Evolutionary conservation across 1,140 invertebrate species (phyloP), one percentile per base, ranked within the genome.

Genomic region (Colletes latitarsis): DNA sequence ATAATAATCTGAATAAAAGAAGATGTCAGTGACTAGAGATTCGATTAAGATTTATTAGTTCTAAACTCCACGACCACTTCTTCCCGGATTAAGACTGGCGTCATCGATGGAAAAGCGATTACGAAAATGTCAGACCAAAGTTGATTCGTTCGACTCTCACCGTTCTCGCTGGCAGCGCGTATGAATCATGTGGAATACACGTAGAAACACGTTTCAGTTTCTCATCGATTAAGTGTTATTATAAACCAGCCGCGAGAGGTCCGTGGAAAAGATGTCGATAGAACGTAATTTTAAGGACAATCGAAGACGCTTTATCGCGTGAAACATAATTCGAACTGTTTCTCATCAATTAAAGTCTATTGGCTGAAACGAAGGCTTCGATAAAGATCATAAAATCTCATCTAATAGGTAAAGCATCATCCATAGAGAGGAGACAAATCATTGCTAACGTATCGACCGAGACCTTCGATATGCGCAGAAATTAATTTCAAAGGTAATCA

Each of bases 61-160:
- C 15, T 19, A 9, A 4, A 12, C 19, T 66, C 63, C 30, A 17
- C 57, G 41, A 49, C 49, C 76, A 72, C 81, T 77, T 76, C 52
- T n/a, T 30, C 30, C 30, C 69, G 39, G 30, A 57, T 60, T 70
- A 74, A 85, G 72, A 73, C 82, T 12, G 15, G 76, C 83, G 82
- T 87, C 81, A 87, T 85, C 83, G 85, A 82, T 75, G 79, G 83
- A 85, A 85, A 87, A 89, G 87, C 87, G 72, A 66, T 82, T 72
- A 57, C 58, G 75, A 88, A 84, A 88, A 88, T 89, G 88, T 89
- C 87, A 89, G 85, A 84, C 75, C 64, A 53, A 78, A 55, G 19
- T 43, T 43, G 64, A 69, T 14, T 75, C 66, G 67, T 49, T 75
- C 60, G 77, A 83, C 72, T 68, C 64, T 63, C 70, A 67, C 77